Conservation (phyloP, 2,797 vertebrate genomes). For the Pipistrellus pygmaeus region DNA sequence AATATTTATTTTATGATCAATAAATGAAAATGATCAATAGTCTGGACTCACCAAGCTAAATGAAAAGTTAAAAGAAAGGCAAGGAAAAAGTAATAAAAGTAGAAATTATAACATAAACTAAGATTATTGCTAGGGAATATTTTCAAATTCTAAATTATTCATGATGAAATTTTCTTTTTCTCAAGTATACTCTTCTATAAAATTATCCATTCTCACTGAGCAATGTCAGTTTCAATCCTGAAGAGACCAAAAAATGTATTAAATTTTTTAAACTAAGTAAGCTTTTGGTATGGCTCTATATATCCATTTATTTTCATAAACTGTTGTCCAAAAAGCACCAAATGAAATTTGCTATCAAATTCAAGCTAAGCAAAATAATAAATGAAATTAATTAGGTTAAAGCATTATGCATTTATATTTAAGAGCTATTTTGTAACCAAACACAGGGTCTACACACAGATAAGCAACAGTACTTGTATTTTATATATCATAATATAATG, state of each 20-base stretch:
- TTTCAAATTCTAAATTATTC: conserved; percentile 27
- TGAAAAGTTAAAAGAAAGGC: not conserved
- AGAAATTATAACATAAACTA: not conserved
- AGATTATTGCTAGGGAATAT: not conserved
- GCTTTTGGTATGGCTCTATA: conserved; percentile 7
- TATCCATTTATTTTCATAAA: conserved; percentile 34
- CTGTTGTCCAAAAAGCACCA: conserved; percentile 28
- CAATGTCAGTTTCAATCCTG: conserved; percentile 48
- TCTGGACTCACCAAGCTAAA: not conserved
- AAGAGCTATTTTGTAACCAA: conserved; percentile 33
- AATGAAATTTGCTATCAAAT: conserved; percentile 52
- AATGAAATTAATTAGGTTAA: conserved; percentile 50
- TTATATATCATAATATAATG: not conserved
- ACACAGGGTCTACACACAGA: not conserved
- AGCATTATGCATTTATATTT: conserved; percentile 47
- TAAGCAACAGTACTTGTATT: not conserved
- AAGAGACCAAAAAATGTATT: conserved; percentile 10
- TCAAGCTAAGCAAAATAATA: conserved; percentile 25
- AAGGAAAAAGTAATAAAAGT: not conserved
- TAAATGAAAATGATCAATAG: not conserved
- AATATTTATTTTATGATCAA: not conserved
- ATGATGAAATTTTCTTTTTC: conserved; percentile 18
- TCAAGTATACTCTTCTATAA: not conserved
- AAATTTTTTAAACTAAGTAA: conserved; percentile 57
- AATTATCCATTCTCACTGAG: conserved; percentile 36